Conservation (phyloP, 2,888 invertebrate species). For the Argyresthia goedartella region DNA sequence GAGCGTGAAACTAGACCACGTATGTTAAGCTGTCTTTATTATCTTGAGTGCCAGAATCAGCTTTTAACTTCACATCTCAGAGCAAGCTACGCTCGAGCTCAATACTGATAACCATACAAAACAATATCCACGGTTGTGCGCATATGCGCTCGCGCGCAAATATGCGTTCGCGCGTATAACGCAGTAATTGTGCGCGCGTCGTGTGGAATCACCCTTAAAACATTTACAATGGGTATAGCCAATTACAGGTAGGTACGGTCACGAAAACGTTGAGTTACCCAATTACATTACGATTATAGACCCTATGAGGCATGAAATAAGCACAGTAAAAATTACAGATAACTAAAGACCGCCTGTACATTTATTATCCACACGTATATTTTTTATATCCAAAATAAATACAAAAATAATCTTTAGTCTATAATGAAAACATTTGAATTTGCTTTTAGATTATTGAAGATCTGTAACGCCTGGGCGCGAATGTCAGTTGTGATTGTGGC, state of each 20-base stretch:
- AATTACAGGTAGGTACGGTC: background rate
- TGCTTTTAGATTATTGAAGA: too few relatives aligned
- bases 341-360: background rate
- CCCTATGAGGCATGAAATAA: background rate
- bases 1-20: too few relatives aligned
- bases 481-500: too few relatives aligned
- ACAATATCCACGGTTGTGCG: conserved; percentile 18
- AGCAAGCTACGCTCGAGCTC: too few relatives aligned
- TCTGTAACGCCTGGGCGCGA: too few relatives aligned
- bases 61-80: too few relatives aligned
- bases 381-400: too few relatives aligned
- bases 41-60: too few relatives aligned
- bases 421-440: too few relatives aligned
- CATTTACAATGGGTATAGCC: conserved; percentile 5
- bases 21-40: too few relatives aligned
- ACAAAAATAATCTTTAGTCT: too few relatives aligned
- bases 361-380: background rate
- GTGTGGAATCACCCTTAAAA: conserved; percentile 29
- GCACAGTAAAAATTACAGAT: background rate
- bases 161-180: conserved; percentile 27
- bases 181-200: conserved; percentile 32
- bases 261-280: background rate
- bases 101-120: background rate
- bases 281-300: background rate
- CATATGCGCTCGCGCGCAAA: conserved; percentile 15